These are phyloP conservation scores for Crotalus viridis DNA, from an alignment of 2,113 vertebrate genomes.

Conservation along the genomic window DNA sequence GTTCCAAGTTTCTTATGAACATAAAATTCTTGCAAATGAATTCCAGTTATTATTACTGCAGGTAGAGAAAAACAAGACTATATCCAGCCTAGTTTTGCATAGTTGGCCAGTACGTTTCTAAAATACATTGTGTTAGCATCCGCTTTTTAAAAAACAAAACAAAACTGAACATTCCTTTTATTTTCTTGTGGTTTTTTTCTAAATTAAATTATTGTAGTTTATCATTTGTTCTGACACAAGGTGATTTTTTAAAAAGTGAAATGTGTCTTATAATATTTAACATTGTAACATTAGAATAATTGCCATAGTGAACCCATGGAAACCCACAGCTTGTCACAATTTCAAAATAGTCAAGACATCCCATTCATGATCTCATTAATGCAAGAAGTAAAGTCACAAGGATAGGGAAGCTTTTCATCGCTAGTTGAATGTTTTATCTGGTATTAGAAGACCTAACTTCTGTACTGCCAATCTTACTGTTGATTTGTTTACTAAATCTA, in stretches of 20 bases:
- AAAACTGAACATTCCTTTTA: background rate
- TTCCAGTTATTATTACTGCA: background rate
- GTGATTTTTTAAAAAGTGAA: background rate
- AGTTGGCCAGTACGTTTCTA: background rate
- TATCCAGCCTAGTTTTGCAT: background rate
- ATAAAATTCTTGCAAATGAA: background rate
- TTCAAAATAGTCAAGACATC: background rate
- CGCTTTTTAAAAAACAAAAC: background rate
- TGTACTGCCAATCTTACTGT: background rate
- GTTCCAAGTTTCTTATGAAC: background rate
- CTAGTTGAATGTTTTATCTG: background rate
- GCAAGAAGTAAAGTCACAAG: background rate
- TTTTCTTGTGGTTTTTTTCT: background rate
- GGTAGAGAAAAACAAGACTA: background rate
- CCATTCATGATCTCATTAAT: background rate
- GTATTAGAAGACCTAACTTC: background rate
- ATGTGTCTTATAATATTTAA: background rate
- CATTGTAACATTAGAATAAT: background rate
- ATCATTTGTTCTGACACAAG: background rate
- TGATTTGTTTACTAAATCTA: background rate
- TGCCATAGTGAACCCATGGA: background rate
- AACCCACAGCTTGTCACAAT: background rate
- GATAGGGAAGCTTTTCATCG: background rate
- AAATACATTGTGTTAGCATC: background rate
- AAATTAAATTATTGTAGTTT: background rate